A percentile compares a stretch with the other conserved stretches of the same genome.
Conservation (phyloP, 2,797 vertebrate species). For the Triplophysa bombifrons region DNA sequence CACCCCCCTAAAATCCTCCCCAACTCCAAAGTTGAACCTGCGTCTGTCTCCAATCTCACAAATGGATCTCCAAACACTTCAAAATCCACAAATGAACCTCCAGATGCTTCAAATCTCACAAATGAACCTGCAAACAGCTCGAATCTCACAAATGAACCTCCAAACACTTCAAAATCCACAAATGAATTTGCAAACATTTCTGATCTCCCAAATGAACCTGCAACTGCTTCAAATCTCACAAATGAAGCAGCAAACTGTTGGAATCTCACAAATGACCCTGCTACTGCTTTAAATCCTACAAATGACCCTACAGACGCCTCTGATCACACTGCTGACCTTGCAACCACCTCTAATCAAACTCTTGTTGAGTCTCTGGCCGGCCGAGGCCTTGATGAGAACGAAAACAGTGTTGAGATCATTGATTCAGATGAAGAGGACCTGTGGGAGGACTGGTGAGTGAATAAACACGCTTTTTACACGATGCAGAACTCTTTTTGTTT, state of each 20-base stretch:
- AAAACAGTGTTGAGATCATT: neutral
- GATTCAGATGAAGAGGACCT: conserved; percentile 6
- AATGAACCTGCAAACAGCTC: neutral
- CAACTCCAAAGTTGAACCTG: neutral
- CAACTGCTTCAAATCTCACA: neutral
- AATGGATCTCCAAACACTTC: neutral
- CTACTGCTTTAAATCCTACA: too few relatives aligned
- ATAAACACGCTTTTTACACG: neutral
- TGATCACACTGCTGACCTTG: neutral
- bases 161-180: too few relatives aligned
- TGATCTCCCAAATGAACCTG: neutral
- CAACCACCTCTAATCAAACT: neutral
- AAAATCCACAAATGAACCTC: neutral
- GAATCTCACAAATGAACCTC: neutral
- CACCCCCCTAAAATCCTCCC: neutral
- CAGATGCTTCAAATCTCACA: neutral
- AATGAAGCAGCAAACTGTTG: neutral
- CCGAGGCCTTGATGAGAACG: neutral
- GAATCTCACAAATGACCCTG: neutral
- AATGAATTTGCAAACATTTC: neutral
- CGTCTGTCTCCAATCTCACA: neutral
- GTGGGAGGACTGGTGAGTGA: conserved; percentile 31
- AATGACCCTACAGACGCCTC: neutral
- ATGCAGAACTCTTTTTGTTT: too few relatives aligned
- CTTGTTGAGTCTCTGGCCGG: neutral